phyloP scores from a whole-genome alignment of 2,113 vertebrate species.

The Prunella fulvescens region DNA sequence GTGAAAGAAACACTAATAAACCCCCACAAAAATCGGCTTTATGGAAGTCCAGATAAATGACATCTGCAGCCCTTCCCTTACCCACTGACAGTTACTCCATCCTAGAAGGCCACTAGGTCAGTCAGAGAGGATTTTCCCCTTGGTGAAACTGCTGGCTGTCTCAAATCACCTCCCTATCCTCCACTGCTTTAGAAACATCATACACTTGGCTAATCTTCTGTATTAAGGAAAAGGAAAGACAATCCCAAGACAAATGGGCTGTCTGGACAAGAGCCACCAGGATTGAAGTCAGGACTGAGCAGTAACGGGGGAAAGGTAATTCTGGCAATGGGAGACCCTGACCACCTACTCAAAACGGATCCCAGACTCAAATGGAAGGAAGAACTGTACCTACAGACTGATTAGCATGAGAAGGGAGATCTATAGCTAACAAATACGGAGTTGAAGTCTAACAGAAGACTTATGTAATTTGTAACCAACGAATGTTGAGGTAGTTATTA shows the following conservation, averaged over 20 bases:
- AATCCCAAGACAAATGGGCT: not conserved
- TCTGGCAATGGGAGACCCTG: not conserved
- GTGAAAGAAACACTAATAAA: not conserved
- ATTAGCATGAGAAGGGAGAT: not conserved
- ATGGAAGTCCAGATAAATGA: not conserved
- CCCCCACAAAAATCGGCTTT: rapidly evolving
- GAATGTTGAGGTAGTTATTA: not conserved
- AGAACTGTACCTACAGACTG: not conserved
- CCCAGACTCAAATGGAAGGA: not conserved
- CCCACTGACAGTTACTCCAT: not conserved
- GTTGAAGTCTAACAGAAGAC: not conserved
- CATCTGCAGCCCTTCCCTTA: not conserved
- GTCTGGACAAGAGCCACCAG: not conserved
- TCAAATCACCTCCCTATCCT: not conserved
- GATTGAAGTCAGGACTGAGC: not conserved
- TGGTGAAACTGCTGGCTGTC: not conserved
- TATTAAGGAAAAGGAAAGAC: not conserved
- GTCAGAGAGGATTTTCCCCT: not conserved
- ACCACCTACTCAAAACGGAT: not conserved
- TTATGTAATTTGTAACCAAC: not conserved
- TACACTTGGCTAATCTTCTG: not conserved
- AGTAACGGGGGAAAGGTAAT: not conserved
- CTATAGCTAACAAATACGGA: not conserved
- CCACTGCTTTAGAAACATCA: not conserved
- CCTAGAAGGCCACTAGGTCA: not conserved